Conservation (phyloP, 2,888 invertebrate species). For the Zygogramma bicolorata region DNA sequence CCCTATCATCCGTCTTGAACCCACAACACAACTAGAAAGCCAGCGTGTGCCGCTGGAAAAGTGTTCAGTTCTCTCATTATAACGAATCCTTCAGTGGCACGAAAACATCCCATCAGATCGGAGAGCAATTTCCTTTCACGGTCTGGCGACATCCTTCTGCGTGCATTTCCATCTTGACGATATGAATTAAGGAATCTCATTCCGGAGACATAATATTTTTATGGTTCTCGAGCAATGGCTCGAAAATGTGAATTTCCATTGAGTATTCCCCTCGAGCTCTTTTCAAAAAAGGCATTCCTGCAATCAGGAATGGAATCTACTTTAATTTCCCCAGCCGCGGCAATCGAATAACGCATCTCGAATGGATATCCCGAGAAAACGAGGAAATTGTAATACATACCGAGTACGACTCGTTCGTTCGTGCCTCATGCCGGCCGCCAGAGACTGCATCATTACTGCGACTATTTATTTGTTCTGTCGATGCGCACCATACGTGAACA, state of each 20-base stretch:
- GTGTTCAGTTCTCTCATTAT: background rate
- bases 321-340: conserved; percentile 8
- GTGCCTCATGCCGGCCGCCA: too few relatives aligned
- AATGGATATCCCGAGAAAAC: background rate
- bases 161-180: background rate
- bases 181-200: background rate
- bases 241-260: conserved; percentile 3
- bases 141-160: background rate
- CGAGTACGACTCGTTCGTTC: conserved; percentile 5
- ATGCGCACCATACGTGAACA: too few relatives aligned
- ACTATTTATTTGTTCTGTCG: background rate
- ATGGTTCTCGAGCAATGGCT: background rate
- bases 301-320: conserved; percentile 4
- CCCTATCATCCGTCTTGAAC: too few relatives aligned
- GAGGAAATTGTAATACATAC: conserved; percentile 3
- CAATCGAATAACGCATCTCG: background rate
- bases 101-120: background rate
- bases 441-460: background rate
- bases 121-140: background rate
- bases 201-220: background rate
- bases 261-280: background rate
- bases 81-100: background rate
- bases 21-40: too few relatives aligned
- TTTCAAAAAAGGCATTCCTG: background rate
- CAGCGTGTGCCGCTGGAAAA: too few relatives aligned